Conservation (phyloP, 92 coral and sea anemone species). For the Zoanthus sociatus region DNA sequence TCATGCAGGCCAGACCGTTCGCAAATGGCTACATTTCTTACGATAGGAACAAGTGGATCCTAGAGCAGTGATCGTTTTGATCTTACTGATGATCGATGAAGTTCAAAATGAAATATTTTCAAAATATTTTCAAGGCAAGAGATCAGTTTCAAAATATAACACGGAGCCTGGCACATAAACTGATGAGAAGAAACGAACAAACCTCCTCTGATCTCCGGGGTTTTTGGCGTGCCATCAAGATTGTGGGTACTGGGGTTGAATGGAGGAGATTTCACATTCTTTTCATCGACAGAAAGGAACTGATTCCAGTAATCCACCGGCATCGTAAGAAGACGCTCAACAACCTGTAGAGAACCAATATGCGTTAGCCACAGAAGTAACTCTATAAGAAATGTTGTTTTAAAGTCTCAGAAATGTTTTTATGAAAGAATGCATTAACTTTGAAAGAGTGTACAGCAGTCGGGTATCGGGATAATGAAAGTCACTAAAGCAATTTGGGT, state of each 20-base stretch:
- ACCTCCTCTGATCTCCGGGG: slow-evolving; percentile 92
- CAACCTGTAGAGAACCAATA: slow-evolving; percentile 51
- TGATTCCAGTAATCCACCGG: slow-evolving; percentile 99
- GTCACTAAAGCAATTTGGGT: too few species aligned
- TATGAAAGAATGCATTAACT: too few species aligned
- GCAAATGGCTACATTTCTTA: too few species aligned
- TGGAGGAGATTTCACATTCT: slow-evolving; percentile 94
- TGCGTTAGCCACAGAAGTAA: not conserved
- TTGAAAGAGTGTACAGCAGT: too few species aligned
- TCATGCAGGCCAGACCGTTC: too few species aligned
- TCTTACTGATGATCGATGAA: too few species aligned
- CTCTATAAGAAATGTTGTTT: not conserved
- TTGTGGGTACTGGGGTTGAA: slow-evolving; percentile 88
- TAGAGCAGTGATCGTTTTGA: too few species aligned
- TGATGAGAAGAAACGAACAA: not conserved
- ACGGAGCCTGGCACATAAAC: not conserved
- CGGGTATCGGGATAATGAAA: too few species aligned
- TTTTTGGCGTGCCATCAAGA: slow-evolving; percentile 88
- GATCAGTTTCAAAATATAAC: not conserved
- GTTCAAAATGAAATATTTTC: too few species aligned
- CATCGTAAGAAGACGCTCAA: slow-evolving; percentile 77
- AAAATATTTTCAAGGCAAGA: too few species aligned
- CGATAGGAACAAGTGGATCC: too few species aligned
- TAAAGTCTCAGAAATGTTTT: not conserved
- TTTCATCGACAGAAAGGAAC: slow-evolving; percentile 72